A percentile compares a stretch with the other conserved stretches of the same genome.
Conservation (phyloP, 2,888 invertebrate genomes). For the Cylloceria caligata region DNA sequence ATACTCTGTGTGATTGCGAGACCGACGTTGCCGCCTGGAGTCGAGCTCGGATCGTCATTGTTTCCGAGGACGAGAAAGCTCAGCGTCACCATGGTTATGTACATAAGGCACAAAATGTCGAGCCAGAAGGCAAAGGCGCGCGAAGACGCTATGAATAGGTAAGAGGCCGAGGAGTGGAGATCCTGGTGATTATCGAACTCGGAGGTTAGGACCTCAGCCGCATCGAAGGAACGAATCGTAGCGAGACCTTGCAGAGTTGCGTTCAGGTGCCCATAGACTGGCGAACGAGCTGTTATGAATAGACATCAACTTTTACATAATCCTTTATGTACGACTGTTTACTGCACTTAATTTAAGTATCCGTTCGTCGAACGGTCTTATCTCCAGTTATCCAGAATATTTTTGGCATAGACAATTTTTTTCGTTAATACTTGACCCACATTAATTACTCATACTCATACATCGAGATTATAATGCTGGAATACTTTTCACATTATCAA, state of each 20-base stretch:
- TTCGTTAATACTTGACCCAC: too few relatives aligned
- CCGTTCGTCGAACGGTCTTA: too few relatives aligned
- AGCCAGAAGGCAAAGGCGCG: constrained; percentile 97
- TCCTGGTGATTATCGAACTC: constrained; percentile 94
- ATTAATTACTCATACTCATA: too few relatives aligned
- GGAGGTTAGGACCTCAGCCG: constrained; percentile 90
- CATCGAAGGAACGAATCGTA: constrained; percentile 95
- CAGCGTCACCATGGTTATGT: constrained; percentile 94
- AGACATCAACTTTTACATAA: too few relatives aligned
- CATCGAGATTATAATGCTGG: too few relatives aligned
- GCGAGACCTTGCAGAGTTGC: constrained; percentile 95
- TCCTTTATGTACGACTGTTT: too few relatives aligned
- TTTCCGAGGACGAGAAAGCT: constrained; percentile 90
- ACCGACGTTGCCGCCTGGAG: constrained; percentile 90
- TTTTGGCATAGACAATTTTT: too few relatives aligned
- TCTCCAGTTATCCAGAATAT: too few relatives aligned
- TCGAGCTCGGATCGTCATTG: constrained; percentile 74
- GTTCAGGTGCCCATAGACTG: constrained; percentile 97
- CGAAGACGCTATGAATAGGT: constrained; percentile 94
- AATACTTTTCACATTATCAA: too few relatives aligned
- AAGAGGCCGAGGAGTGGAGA: constrained; percentile 96
- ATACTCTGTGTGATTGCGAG: constrained; percentile 93
- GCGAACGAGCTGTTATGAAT: constrained; percentile 92
- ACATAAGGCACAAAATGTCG: constrained; percentile 94
- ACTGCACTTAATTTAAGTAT: too few relatives aligned